Evolutionary conservation across 2,113 vertebrate genomes (phyloP), one percentile per base, ranked within the genome.

Genomic region (Colinus virginianus): DNA sequence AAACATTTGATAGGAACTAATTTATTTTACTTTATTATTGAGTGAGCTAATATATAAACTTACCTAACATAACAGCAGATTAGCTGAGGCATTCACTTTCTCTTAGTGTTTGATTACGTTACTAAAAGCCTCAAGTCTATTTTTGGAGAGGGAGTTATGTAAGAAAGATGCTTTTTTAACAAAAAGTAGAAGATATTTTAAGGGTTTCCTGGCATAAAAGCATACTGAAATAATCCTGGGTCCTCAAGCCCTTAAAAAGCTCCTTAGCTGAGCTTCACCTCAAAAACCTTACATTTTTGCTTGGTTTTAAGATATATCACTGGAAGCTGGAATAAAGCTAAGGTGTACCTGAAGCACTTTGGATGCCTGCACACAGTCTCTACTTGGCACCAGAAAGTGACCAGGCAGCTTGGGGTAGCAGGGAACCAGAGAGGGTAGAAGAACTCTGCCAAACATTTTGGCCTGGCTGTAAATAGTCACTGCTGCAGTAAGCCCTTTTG

Each of bases 21-120:
- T 96, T 96, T 96, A 96, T 97, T 95, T 92, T 77, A 82, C 76
- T 94, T 95, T 92, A 95, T 94, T 96, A 96, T 95, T 96, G 93
- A 96, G 87, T 43, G 59, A 95, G 71, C 83, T 69, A 79, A 82
- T 96, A 94, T 86, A 89, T 79, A 91, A 96, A 95, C 78, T 88
- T 87, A 62, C 87, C 78, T 87, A 74, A 69, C 67, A 62, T 63
- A 93, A 42, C 26, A 63, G 64, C 40, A 56, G 53, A 67, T 87
- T 84, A 96, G 86, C 86, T 84, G 91, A 82, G 74, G 88, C 59
- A 59, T 63, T 96, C 81, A 63, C 40, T 84, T 87, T 56, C 72
- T 95, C 22, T 88, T 89, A 88, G 59, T 43, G 93, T 95, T 82
- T 32, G 38, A 40, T 59, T 86, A 67, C 76, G 21, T 72, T 84